phyloP scores from a whole-genome alignment of 2,888 invertebrate species.

The Rambutsinella grinnellia region DNA sequence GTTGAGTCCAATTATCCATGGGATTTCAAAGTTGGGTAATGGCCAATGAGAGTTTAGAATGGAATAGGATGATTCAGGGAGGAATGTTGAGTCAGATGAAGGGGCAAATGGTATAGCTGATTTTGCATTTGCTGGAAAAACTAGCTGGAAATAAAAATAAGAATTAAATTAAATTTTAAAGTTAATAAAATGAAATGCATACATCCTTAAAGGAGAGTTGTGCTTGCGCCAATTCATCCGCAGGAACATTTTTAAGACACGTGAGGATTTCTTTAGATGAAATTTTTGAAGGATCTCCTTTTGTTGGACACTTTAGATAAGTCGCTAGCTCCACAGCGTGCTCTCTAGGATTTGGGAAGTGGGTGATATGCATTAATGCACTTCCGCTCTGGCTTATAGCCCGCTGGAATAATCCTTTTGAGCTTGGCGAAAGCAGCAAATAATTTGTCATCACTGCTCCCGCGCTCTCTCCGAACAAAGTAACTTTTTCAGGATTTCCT shows the following conservation, averaged over 20 bases:
- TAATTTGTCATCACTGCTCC: not conserved
- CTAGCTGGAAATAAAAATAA: no score
- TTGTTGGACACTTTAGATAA: constrained; percentile 1
- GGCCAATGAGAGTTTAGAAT: no score
- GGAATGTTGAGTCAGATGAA: no score
- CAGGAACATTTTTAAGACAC: not conserved
- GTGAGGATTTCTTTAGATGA: not conserved
- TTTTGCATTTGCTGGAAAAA: no score
- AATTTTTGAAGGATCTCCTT: not conserved
- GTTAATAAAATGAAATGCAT: no score
- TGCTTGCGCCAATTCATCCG: not conserved
- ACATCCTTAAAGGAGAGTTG: no score
- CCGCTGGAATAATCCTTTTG: not conserved
- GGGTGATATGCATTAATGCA: not conserved
- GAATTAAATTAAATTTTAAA: no score
- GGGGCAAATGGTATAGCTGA: no score
- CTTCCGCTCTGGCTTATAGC: not conserved
- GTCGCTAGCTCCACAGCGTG: not conserved
- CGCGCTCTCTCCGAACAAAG: not conserved
- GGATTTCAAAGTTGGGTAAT: no score
- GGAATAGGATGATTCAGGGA: no score
- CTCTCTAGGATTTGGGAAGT: not conserved
- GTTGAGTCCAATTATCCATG: no score
- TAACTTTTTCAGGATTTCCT: not conserved
- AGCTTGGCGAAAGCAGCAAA: not conserved